Evolutionary conservation across 1,140 invertebrate genomes (phyloP).

Genomic region (Hermatobates lingyangjiaoensis): DNA sequence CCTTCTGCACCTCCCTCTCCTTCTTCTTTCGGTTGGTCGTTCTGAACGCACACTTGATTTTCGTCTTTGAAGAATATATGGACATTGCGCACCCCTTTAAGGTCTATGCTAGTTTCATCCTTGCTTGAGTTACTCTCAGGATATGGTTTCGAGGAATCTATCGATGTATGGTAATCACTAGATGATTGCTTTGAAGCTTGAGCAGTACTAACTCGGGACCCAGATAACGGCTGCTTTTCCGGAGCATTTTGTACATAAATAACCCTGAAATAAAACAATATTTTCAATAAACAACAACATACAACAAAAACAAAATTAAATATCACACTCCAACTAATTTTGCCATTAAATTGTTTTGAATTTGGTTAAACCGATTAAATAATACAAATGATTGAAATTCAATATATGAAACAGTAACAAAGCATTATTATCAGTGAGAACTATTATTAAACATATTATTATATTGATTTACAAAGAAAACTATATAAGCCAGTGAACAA

Average conservation of each 20-base stretch:
- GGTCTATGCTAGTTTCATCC: constrained; percentile 19
- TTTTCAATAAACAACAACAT: neutral
- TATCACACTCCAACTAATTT: neutral
- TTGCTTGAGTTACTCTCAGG: constrained; percentile 2
- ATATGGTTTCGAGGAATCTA: neutral
- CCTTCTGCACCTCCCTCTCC: neutral
- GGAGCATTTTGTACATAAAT: constrained; percentile 80
- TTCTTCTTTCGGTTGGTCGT: neutral
- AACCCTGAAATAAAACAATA: constrained; percentile 36
- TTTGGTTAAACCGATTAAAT: too few species aligned
- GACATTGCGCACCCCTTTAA: constrained; percentile 20
- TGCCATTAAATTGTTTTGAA: too few species aligned
- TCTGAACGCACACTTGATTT: constrained; percentile 19
- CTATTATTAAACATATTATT: neutral
- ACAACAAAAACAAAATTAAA: neutral
- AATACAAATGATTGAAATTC: too few species aligned
- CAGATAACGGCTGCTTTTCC: constrained; percentile 32
- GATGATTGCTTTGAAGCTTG: neutral
- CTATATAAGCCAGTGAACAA: too few species aligned
- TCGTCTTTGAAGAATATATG: constrained; percentile 22
- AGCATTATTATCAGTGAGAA: neutral
- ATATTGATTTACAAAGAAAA: too few species aligned
- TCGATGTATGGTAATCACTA: neutral
- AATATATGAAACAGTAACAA: neutral
- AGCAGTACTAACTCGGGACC: neutral